Conservation (phyloP, 2,113 vertebrate species). For the Tauraco erythrolophus region DNA sequence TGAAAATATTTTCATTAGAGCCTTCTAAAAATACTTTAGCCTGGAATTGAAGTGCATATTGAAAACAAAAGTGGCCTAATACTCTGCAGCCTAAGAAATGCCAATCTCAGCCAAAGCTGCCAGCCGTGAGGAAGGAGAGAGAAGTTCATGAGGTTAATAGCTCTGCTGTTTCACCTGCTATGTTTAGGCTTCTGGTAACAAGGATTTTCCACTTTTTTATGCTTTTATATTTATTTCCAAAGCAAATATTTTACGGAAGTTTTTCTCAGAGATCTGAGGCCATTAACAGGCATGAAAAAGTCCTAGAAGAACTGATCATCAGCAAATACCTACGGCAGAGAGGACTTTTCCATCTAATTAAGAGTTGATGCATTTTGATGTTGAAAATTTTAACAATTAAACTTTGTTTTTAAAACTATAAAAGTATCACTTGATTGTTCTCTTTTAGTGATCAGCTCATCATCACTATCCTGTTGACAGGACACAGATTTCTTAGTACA, state of each 20-base stretch:
- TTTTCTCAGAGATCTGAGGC: constrained; percentile 44
- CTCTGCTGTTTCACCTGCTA: not conserved
- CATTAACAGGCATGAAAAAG: not conserved
- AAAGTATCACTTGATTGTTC: not conserved
- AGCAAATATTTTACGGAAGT: constrained; percentile 74
- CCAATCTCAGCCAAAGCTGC: not conserved
- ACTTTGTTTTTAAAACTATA: constrained; percentile 24
- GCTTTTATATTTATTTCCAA: constrained; percentile 82
- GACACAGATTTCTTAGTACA: not conserved
- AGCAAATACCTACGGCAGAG: not conserved
- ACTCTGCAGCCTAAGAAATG: not conserved
- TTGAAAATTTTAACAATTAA: constrained; percentile 53
- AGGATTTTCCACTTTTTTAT: constrained; percentile 46
- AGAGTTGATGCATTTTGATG: constrained; percentile 4
- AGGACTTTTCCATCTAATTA: not conserved
- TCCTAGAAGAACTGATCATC: not conserved
- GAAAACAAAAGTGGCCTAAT: not conserved
- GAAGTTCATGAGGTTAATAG: not conserved
- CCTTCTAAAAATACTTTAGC: not conserved
- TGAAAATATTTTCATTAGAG: not conserved
- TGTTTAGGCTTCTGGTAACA: not conserved
- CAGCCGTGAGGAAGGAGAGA: not conserved
- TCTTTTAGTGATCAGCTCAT: not conserved
- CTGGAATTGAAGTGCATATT: not conserved
- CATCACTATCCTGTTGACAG: not conserved